Base-by-base conservation (phyloP, 2,113 vertebrate genomes). In the Solea senegalensis region DNA sequence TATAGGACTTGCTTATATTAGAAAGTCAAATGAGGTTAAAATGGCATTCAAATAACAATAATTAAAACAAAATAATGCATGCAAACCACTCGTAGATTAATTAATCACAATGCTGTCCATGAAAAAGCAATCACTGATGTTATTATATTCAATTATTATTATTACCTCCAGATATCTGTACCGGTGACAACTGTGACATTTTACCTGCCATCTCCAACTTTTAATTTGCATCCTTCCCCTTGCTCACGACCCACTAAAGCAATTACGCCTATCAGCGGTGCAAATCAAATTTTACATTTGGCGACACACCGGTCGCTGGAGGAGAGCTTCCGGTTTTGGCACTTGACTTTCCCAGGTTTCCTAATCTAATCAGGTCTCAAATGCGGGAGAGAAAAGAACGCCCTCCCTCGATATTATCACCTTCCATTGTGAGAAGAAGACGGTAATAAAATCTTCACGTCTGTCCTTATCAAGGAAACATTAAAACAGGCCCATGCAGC, bases 181-280 rank as follows among this genome's bases (percentile, higher is more conserved):
- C 21, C 68, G 41, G 8, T 2, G 9, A 11, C 15, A 27, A 63
- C 66, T 43, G 53, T 65, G 68, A 72, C 72, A 81, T 86, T 77
- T 66, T 4, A 82, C 56, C 82, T 62, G 61, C 41, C 65, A 52
- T 28, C 61, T 64, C 57, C 41, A 83, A 83, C 78, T 75, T 82
- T 76, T 53, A 62, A 72, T 76, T 72, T 60, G 40, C 73, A 13
- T 44, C 45, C 60, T 62, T 45, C 51, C 21, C 48, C 49, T 45
- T 2, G 5, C 66, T 65, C 55, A 9, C 59, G 70, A 41, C 28
- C 48, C 56, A 9, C 9, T 39, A 91, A 91, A 88, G 75, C 83
- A 90, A 90, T 92, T 87, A 90, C 66, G 85, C 53, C 55, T 83
- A 80, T 88, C 89, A 72, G 28, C 78, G 46, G 69, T 44, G 66